Base-by-base conservation (phyloP, 2,113 vertebrate genomes). In the Caranx melampygus region DNA sequence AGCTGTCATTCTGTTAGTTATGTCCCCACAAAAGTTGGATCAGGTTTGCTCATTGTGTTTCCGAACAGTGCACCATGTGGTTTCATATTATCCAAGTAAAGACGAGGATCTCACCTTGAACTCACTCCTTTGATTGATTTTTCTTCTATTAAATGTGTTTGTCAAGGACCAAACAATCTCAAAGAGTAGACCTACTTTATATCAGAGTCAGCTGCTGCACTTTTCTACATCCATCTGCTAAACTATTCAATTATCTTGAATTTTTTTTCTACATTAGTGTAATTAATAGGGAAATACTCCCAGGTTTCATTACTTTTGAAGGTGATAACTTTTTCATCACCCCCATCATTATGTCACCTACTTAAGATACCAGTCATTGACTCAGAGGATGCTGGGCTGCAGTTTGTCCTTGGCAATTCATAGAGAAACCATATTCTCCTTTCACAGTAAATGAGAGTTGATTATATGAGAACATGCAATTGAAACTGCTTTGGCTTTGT, bases 61-160 rank as follows among this genome's bases (percentile, higher is more conserved):
- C 31, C 45, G 54, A 40, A 16, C n/a, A 54, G 9, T 21, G 7
- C 9, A 18, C 2, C 15, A 58, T 20, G 45, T 45, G 64, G 12
- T 62, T 49, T 58, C 58, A 11, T 34, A 20, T 13, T 16, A 15
- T 31, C 26, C 12, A 11, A 51, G 33, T 55, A 40, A 75, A 65
- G 7, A 52, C n/a, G 40, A 65, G 4, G 13, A 13, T 13, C n/a
- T 75, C 58, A 57, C 58, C 58, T 70, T 64, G 45, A 75, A 35
- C 10, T 15, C 33, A 21, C 51, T 63, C 2, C 16, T 58, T 51
- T 44, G 31, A 31, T 64, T 42, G 4, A 4, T n/a, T 26, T 26
- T 12, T 14, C 15, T 45, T 65, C 76, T n/a, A 21, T 52, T 54
- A 34, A 26, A 26, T 26, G 26, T 26, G 37, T 75, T 64, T 67